These are phyloP conservation scores for Chymomyza costata DNA, from an alignment of 1,140 invertebrate species.

Conservation along the genomic window DNA sequence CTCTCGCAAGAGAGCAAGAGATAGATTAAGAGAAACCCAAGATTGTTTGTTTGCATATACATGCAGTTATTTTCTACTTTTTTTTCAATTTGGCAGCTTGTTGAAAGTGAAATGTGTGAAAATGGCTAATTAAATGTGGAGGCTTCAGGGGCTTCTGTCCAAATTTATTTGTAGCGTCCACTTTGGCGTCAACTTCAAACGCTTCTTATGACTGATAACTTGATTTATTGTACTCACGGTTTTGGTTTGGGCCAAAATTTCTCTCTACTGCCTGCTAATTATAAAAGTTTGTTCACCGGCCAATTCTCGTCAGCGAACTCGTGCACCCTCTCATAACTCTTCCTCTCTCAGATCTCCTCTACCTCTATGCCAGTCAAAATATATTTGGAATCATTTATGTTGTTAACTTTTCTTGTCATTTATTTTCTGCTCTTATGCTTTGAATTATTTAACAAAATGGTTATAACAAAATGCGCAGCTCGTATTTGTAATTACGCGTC, in stretches of 20 bases:
- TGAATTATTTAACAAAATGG: slow-evolving; percentile 11
- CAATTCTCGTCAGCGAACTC: too few relatives aligned
- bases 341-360: slow-evolving; percentile 26
- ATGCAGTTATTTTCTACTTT: slow-evolving; percentile 17
- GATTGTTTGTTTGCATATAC: slow-evolving; percentile 1
- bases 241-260: slow-evolving; percentile 25
- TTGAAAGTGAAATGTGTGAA: slow-evolving; percentile 73
- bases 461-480: slow-evolving; percentile 45
- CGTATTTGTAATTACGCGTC: slow-evolving; percentile 50
- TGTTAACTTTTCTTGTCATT: slow-evolving; percentile 8
- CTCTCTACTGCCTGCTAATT: slow-evolving; percentile 45
- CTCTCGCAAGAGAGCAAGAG: too few relatives aligned
- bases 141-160: slow-evolving; percentile 3
- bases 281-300: slow-evolving; percentile 29
- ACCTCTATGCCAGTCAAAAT: neutral
- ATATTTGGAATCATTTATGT: slow-evolving; percentile 27
- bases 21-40: too few relatives aligned
- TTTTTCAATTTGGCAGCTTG: slow-evolving; percentile 65
- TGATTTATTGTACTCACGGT: slow-evolving; percentile 30
- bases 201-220: slow-evolving; percentile 24
- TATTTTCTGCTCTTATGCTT: slow-evolving; percentile 3
- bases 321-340: too few relatives aligned
- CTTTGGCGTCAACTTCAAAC: neutral
- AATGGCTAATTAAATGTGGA: slow-evolving; percentile 67
- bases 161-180: neutral